Evolutionary conservation across 2,888 invertebrate species (phyloP).

Genomic region (Eristalinus aeneus): DNA sequence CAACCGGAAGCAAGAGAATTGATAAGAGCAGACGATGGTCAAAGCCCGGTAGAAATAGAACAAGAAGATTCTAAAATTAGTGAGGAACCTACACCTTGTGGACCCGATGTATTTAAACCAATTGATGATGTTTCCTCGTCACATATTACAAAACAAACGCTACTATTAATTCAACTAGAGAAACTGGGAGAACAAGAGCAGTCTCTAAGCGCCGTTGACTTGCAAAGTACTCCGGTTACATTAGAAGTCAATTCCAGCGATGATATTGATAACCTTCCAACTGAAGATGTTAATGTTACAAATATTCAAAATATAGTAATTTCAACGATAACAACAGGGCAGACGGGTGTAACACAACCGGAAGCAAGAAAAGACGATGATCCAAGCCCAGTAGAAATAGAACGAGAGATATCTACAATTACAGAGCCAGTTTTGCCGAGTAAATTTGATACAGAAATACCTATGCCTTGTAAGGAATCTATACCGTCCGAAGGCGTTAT

Average conservation of each 20-base stretch:
- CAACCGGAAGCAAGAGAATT: too few relatives aligned
- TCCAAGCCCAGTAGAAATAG: too few relatives aligned
- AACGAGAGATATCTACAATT: too few relatives aligned
- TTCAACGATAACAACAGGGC: too few relatives aligned
- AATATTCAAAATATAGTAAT: too few relatives aligned
- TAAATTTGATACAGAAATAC: background rate
- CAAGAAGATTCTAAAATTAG: too few relatives aligned
- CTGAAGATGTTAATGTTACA: background rate
- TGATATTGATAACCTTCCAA: background rate
- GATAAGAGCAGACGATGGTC: too few relatives aligned
- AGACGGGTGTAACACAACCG: too few relatives aligned
- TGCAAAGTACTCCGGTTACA: background rate
- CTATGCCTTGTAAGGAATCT: conserved; percentile 69
- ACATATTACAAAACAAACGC: conserved; percentile 73
- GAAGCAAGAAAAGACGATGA: too few relatives aligned
- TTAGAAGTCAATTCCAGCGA: background rate
- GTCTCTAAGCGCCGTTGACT: background rate
- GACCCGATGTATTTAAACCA: conserved; percentile 67
- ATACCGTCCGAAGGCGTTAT: background rate
- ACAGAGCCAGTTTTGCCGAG: too few relatives aligned
- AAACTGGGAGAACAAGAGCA: conserved; percentile 2
- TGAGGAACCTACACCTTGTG: background rate
- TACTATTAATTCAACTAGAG: conserved; percentile 26
- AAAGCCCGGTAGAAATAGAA: too few relatives aligned
- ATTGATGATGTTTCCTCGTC: conserved; percentile 72